Conservation (phyloP, 2,888 invertebrate species). For the Lepidocyrtoides sp. region DNA sequence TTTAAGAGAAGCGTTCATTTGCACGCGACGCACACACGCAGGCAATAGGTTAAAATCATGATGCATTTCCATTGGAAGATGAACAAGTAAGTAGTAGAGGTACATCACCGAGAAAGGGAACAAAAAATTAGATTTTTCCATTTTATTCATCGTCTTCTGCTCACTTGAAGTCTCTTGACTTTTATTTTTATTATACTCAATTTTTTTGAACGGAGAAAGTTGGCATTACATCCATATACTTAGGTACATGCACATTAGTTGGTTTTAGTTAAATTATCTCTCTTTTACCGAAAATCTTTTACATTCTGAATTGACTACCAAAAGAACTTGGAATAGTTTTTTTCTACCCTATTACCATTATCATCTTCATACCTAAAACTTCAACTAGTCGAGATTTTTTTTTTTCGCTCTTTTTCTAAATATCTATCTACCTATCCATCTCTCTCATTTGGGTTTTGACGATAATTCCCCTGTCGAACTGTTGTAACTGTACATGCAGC, state of each 20-base stretch:
- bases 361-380: slow-evolving; percentile 45
- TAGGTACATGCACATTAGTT: too few species aligned
- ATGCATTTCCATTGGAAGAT: background rate
- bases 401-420: too few species aligned
- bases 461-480: slow-evolving; percentile 30
- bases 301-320: slow-evolving; percentile 4
- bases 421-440: too few species aligned
- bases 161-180: slow-evolving; percentile 6
- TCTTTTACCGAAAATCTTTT: background rate
- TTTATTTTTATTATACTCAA: slow-evolving; percentile 23
- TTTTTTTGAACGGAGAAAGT: background rate
- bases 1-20: slow-evolving; percentile 48
- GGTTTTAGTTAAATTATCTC: slow-evolving; percentile 33
- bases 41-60: background rate
- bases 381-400: slow-evolving; percentile 26
- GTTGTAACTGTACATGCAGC: background rate
- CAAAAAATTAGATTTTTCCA: slow-evolving; percentile 21
- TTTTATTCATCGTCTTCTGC: background rate
- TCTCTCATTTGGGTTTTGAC: background rate
- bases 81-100: background rate
- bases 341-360: slow-evolving; percentile 23
- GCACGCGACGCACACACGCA: slow-evolving; percentile 34
- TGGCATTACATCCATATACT: background rate
- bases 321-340: background rate
- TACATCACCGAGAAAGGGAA: background rate